Conservation (phyloP, 2,113 vertebrate genomes). For the Nothoprocta pentlandii region DNA sequence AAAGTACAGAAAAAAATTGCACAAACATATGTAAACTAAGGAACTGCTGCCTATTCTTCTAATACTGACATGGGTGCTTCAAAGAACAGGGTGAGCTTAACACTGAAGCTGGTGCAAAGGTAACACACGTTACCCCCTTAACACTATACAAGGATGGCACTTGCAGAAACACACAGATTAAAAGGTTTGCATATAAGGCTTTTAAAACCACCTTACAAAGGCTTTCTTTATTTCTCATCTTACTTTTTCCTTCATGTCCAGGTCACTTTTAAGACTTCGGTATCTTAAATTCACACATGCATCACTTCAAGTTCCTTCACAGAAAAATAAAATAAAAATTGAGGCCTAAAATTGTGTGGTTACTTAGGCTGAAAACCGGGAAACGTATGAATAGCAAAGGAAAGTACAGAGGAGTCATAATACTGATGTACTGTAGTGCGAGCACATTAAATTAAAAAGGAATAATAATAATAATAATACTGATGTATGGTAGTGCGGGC, state of each 20-base stretch:
- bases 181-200: constrained; percentile 99
- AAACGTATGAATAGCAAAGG: constrained; percentile 87
- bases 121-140: constrained; percentile 91
- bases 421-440: constrained; percentile 93
- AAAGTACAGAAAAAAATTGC: constrained; percentile 97
- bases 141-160: constrained; percentile 99
- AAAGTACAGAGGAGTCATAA: constrained; percentile 88
- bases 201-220: constrained; percentile 99
- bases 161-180: constrained; percentile 99
- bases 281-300: constrained; percentile 94
- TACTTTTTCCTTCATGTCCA: constrained; percentile 91
- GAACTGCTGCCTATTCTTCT: constrained; percentile 98
- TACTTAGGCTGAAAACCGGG: constrained; percentile 88
- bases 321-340: constrained; percentile 86
- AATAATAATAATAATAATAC: constrained; percentile 85
- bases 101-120: constrained; percentile 98
- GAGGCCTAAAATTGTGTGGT: constrained; percentile 98
- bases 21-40: constrained; percentile 99
- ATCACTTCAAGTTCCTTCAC: constrained; percentile 95
- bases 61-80: constrained; percentile 99
- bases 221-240: constrained; percentile 91
- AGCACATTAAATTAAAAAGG: constrained; percentile 89
- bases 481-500: constrained; percentile 90
- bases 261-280: constrained; percentile 93
- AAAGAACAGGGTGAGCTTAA: constrained; percentile 98